phyloP scores from a whole-genome alignment of 2,888 invertebrate species.

The Tenthredo amoena region DNA sequence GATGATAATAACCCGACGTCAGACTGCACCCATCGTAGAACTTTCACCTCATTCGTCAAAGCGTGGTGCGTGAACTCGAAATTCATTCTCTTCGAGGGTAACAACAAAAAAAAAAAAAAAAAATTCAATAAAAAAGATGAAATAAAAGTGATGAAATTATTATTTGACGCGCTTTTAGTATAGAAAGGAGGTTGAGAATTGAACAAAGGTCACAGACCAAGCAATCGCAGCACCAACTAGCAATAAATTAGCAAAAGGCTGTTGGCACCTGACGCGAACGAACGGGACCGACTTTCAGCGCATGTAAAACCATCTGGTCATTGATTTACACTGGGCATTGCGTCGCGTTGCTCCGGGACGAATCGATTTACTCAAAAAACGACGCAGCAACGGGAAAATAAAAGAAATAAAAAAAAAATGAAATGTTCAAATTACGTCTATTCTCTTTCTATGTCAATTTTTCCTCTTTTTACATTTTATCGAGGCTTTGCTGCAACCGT shows the following conservation, averaged over 20 bases:
- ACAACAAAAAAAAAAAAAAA: not conserved
- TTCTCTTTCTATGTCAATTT: not conserved
- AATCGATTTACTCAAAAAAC: slow-evolving; percentile 9
- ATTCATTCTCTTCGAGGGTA: not conserved
- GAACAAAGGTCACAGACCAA: not conserved
- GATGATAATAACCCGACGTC: not conserved
- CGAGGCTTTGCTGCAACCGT: not conserved
- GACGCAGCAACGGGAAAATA: not conserved
- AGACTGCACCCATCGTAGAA: not conserved
- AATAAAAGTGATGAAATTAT: not conserved
- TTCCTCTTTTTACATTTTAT: not conserved
- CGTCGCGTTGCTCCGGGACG: not conserved
- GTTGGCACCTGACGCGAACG: slow-evolving; percentile 33
- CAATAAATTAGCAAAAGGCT: slow-evolving; percentile 37
- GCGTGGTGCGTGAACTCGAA: not conserved
- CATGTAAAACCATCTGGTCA: slow-evolving; percentile 31
- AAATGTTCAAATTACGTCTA: slow-evolving; percentile 2
- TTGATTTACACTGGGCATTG: slow-evolving; percentile 13
- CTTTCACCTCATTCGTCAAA: not conserved
- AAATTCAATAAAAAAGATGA: not conserved
- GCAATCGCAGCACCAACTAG: not conserved
- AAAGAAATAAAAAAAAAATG: not conserved
- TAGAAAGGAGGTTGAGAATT: not conserved
- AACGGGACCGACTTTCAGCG: slow-evolving; percentile 39
- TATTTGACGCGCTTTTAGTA: not conserved